Evolutionary conservation across 1,140 invertebrate species (phyloP), one percentile per base, ranked within the genome.

Genomic region (Drosophila yakuba): DNA sequence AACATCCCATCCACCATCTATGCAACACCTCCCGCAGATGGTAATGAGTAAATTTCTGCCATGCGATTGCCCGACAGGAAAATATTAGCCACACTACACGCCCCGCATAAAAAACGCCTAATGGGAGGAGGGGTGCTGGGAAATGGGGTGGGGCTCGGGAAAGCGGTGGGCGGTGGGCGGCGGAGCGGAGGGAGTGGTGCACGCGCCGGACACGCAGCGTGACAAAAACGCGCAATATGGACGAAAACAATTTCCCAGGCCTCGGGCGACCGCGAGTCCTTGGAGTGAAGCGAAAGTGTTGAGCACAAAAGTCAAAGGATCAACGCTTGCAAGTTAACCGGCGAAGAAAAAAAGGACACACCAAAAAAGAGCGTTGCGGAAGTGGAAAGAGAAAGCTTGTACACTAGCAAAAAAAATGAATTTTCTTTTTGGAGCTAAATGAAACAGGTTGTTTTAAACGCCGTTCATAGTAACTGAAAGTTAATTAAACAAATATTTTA

Each of bases 11-110:
- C 28, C 28, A 39, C 60, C 15, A 32, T 32, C 32, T 3, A 14
- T 43, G 38, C 73, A 74, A 77, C 79, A 80, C 66, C 66, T 71
- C 59, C 71, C 71, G 72, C 72, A 71, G 83, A 78, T 83, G 74
- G 83, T 89, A 89, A 89, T 89, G 84, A 89, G 80, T 72, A 73
- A 73, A 84, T 78, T 88, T 72, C 77, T 55, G 81, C 61, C 77
- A 66, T 72, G 72, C 60, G 69, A 54, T 78, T 72, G 79, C 77
- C 62, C 71, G 76, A 64, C 84, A 82, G 84, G 78, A 89, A 82
- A 89, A 89, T 89, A 89, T 89, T 89, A 89, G 84, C 84, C 84
- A 72, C 84, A 88, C 74, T 82, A 80, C 84, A 89, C 80, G 84
- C 84, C 84, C 80, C 52, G 80, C 84, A 84, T 89, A 89, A 89